Base-by-base conservation (phyloP, 2,113 vertebrate species). In the Rhinoptilus africanus region DNA sequence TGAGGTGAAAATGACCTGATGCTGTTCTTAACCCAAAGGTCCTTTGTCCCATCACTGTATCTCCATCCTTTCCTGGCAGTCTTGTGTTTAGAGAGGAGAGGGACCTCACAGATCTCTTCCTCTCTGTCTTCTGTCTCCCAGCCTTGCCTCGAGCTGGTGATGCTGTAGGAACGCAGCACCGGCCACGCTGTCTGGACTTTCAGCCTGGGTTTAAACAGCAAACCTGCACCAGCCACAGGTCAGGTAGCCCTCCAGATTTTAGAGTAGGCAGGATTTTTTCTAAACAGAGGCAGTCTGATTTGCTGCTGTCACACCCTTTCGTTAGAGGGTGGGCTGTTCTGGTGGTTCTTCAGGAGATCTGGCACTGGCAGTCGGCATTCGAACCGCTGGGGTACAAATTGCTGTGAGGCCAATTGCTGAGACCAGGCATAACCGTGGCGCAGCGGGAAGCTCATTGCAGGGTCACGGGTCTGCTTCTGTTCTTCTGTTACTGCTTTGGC, bases 371-470 rank as follows among this genome's bases (percentile, higher is more conserved):
- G 60, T 34, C 27, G 37, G 48, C 34, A 13, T 71, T 63, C 0
- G 3, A 51, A 59, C 13, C 3, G 1, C 26, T 0, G 3, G 39
- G 59, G 10, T 53, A 26, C 32, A 56, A 41, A 43, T 20, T 28
- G 3, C 26, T 18, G 30, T 17, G 12, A 47, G 23, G 50, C 32
- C 37, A 28, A 0, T 35, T 74, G 18, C 43, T 27, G 74, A 34
- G 34, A 37, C 22, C 2, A 2, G 24, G 35, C 43, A 6, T 15
- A 50, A 35, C 37, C 0, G 2, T 27, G 41, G n/a, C 0, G 0
- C 39, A 34, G 22, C 2, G 3, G 23, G 59, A 56, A 78, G 37
- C 45, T 82, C 30, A 8, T 9, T 28, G 4, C 2, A 1, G 15
- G 2, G 11, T 48, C 57, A 21, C 63, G 66, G 17, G 16, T 73